Evolutionary conservation across 2,888 invertebrate genomes (phyloP).

Genomic region (Scaptomyza polygonia): DNA sequence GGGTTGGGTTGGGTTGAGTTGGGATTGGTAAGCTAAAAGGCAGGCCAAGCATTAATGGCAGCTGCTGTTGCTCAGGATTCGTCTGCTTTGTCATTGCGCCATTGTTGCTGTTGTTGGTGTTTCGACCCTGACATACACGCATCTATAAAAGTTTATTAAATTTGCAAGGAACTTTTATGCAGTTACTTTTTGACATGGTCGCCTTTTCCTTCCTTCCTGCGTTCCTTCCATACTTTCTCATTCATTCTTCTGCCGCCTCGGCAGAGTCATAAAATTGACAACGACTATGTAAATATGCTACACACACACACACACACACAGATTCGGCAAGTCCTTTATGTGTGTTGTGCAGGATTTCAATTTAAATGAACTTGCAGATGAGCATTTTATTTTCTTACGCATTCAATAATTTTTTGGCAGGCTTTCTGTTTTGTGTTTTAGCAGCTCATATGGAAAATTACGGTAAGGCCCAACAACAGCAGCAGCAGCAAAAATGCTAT

Average conservation of each 20-base stretch:
- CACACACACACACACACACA: conserved; percentile 28
- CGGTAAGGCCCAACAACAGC: conserved; percentile 45
- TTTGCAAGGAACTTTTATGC: conserved; percentile 78
- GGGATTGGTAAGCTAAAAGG: conserved; percentile 33
- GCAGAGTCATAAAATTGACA: conserved; percentile 72
- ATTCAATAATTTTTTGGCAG: conserved; percentile 67
- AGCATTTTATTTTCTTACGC: conserved; percentile 71
- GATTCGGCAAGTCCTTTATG: conserved; percentile 7
- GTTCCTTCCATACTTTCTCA: conserved; percentile 35
- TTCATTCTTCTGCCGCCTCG: conserved; percentile 36
- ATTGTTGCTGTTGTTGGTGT: conserved; percentile 18
- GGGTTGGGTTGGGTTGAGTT: too few relatives aligned
- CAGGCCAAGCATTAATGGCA: conserved; percentile 71
- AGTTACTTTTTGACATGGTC: conserved; percentile 75
- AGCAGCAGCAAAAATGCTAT: conserved; percentile 28
- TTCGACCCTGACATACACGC: conserved; percentile 35
- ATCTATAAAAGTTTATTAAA: conserved; percentile 79
- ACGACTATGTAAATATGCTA: conserved; percentile 73
- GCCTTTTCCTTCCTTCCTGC: conserved; percentile 46
- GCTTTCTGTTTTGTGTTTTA: conserved; percentile 25
- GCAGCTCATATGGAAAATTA: conserved; percentile 74
- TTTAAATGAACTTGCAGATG: conserved; percentile 76
- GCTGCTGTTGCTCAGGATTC: conserved; percentile 62
- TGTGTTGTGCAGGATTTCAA: conserved; percentile 64
- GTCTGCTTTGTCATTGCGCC: conserved; percentile 35